Percentiles rank a stretch among this genome's conserved stretches.
These are phyloP conservation scores for Chaenodraco wilsoni DNA, from an alignment of 2,797 vertebrate species.

Conservation along the genomic window DNA sequence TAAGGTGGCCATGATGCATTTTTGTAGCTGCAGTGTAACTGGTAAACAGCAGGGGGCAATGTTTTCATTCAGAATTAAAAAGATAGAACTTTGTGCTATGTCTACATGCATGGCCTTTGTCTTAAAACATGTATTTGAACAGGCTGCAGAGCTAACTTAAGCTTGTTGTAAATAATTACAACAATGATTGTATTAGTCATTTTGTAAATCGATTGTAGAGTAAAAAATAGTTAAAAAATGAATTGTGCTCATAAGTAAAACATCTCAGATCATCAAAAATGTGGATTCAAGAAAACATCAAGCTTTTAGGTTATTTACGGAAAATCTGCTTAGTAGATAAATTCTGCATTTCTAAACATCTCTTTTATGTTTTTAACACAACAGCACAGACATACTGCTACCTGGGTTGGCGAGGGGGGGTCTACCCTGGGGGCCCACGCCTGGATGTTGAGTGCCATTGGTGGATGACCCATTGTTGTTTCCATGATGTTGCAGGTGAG, in stretches of 20 bases:
- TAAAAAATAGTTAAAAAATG: background rate
- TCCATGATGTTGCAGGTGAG: conserved; percentile 84
- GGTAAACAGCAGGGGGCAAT: conserved; percentile 62
- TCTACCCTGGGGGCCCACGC: conserved; percentile 87
- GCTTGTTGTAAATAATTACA: conserved; percentile 24
- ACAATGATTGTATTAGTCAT: conserved; percentile 9
- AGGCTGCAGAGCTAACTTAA: conserved; percentile 19
- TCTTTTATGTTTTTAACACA: background rate
- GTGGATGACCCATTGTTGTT: conserved; percentile 87
- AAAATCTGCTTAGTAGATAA: background rate
- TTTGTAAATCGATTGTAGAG: background rate
- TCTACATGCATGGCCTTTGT: conserved; percentile 53
- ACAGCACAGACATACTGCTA: conserved; percentile 66
- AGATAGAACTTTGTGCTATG: conserved; percentile 4
- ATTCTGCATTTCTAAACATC: conserved; percentile 6
- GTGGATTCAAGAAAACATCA: background rate
- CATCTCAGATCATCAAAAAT: background rate
- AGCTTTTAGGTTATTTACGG: background rate
- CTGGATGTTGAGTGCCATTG: conserved; percentile 86
- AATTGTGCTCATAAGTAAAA: conserved; percentile 9
- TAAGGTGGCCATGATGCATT: conserved; percentile 5
- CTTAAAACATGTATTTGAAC: conserved; percentile 38
- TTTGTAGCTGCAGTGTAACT: conserved; percentile 26
- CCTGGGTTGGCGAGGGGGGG: conserved; percentile 93
- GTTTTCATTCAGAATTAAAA: conserved; percentile 35